These are phyloP conservation scores for Echinometra lucunter DNA, from an alignment of 53 echinoderm and acorn worm genomes.

Conservation along the genomic window DNA sequence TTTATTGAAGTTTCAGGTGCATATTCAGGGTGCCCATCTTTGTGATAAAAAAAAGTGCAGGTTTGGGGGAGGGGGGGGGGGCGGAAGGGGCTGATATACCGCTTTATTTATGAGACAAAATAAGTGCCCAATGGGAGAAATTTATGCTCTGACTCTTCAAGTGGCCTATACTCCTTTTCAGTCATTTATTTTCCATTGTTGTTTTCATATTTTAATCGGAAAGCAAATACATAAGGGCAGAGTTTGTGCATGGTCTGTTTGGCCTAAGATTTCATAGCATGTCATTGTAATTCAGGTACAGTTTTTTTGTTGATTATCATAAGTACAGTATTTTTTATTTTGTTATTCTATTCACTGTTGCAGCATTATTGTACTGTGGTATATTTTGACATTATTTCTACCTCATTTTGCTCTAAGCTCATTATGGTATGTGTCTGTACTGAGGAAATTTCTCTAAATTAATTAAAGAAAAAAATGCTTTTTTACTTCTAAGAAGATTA, in stretches of 20 bases:
- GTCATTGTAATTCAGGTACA: background rate
- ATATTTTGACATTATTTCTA: slow-evolving; percentile 10
- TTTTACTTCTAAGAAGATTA: too few species aligned
- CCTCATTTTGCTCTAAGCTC: background rate
- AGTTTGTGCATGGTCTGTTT: background rate
- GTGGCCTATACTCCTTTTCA: background rate
- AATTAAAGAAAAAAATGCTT: too few species aligned
- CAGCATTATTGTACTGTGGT: slow-evolving; percentile 21
- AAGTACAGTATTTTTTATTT: background rate
- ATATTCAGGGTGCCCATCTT: background rate
- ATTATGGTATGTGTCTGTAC: too few species aligned
- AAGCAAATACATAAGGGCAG: background rate
- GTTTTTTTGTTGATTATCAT: background rate
- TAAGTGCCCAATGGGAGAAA: too few species aligned
- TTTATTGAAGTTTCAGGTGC: too few species aligned
- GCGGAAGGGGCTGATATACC: too few species aligned
- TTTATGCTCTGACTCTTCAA: too few species aligned
- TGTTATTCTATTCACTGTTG: background rate
- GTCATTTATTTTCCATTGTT: background rate
- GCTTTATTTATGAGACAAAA: too few species aligned
- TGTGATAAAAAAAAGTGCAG: background rate
- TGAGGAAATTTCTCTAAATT: too few species aligned
- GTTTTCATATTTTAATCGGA: background rate
- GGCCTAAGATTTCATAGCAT: background rate
- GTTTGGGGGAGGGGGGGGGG: too few species aligned